These are phyloP conservation scores for Pemphredon lugubris DNA, from an alignment of 2,888 invertebrate genomes.

Conservation along the genomic window DNA sequence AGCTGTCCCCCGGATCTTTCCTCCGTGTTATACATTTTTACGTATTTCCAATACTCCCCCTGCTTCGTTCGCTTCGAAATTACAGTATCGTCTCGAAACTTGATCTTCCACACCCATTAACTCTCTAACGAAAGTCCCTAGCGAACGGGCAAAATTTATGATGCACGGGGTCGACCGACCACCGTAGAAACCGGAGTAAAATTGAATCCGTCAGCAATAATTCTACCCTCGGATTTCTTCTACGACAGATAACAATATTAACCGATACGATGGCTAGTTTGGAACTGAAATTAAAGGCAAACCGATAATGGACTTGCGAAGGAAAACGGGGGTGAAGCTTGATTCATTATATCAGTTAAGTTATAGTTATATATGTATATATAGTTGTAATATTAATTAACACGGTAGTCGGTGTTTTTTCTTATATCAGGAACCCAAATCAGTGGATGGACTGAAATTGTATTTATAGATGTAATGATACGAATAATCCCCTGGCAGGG, in stretches of 20 bases:
- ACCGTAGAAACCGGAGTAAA: conserved; percentile 41
- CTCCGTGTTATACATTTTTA: conserved; percentile 14
- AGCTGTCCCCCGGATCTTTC: background rate
- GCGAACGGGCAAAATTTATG: conserved; percentile 49
- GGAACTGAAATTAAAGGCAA: conserved; percentile 3
- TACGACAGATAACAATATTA: conserved; percentile 5
- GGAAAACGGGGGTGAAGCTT: no score
- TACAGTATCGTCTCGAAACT: conserved; percentile 31
- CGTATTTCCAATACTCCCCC: conserved; percentile 9
- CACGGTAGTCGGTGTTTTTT: no score
- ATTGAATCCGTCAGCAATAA: conserved; percentile 48
- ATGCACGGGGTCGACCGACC: conserved; percentile 18
- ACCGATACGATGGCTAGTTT: conserved; percentile 7
- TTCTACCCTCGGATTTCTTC: conserved; percentile 30
- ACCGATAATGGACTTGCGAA: background rate
- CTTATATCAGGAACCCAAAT: no score
- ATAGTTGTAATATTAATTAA: no score
- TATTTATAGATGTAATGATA: no score
- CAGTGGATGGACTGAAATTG: no score
- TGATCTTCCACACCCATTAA: conserved; percentile 40
- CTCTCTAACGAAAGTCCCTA: conserved; percentile 54
- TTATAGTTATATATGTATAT: no score
- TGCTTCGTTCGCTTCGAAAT: conserved; percentile 3
- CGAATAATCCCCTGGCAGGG: no score
- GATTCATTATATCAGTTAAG: no score